These are phyloP conservation scores for Ameiurus melas DNA, from an alignment of 2,113 vertebrate genomes.

Conservation along the genomic window DNA sequence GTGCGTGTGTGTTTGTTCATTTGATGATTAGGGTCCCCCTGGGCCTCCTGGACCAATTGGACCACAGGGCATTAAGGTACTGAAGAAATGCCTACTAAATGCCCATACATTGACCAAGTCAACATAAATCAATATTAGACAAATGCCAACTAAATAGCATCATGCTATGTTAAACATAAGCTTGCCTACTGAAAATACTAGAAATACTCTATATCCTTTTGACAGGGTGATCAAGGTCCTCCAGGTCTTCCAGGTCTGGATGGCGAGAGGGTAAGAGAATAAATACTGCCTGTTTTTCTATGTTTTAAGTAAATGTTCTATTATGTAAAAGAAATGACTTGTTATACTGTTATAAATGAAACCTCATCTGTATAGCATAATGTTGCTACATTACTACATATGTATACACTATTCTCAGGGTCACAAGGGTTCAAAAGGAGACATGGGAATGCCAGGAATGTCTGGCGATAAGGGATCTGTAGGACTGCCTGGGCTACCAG, in stretches of 20 bases:
- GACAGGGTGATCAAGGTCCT: conserved; percentile 88
- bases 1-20: background rate
- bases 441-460: conserved; percentile 85
- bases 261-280: conserved; percentile 85
- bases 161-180: background rate
- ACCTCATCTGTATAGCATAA: background rate
- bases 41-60: conserved; percentile 91
- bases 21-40: conserved; percentile 67
- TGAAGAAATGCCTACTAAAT: background rate
- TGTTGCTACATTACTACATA: background rate
- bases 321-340: background rate
- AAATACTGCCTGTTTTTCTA: background rate
- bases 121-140: background rate
- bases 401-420: conserved; percentile 70
- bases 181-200: background rate
- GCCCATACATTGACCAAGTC: background rate
- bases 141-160: background rate
- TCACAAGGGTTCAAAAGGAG: conserved; percentile 93
- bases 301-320: background rate
- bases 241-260: conserved; percentile 86
- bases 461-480: conserved; percentile 91
- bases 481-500: conserved; percentile 90
- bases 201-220: conserved; percentile 41
- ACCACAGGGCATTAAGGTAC: conserved; percentile 87
- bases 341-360: background rate